A percentile compares a stretch with the other conserved stretches of the same genome.
phyloP scores from a whole-genome alignment of 2,797 vertebrate genomes.

The Podarcis lilfordi region DNA sequence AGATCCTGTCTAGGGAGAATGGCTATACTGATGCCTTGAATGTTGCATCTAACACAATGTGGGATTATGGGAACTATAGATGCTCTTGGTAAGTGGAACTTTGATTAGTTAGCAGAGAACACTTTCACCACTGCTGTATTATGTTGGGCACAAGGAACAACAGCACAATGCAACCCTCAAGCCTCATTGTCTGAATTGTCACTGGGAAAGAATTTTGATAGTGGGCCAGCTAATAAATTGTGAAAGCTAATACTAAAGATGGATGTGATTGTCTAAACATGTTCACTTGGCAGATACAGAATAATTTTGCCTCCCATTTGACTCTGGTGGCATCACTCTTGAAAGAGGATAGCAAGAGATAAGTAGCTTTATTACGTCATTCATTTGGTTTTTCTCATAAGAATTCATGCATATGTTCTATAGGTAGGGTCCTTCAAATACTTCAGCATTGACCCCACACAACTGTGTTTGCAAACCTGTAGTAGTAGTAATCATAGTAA shows the following conservation, averaged over 20 bases:
- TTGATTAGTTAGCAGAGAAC: not conserved
- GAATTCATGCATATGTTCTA: not conserved
- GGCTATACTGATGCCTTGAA: not conserved
- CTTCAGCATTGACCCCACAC: not conserved
- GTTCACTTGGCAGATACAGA: not conserved
- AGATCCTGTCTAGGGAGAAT: not conserved
- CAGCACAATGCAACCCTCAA: not conserved
- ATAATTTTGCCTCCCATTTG: not conserved
- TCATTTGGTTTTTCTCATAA: not conserved
- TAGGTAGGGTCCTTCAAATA: not conserved
- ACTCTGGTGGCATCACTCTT: not conserved
- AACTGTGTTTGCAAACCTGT: no score
- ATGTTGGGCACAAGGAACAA: not conserved
- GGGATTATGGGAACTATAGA: not conserved
- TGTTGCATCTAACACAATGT: not conserved
- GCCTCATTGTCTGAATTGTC: not conserved
- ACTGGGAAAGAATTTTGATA: not conserved
- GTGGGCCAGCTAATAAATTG: slow-evolving; percentile 7
- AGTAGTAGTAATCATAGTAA: no score
- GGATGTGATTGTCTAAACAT: slow-evolving; percentile 2
- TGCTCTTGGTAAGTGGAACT: not conserved
- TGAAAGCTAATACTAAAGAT: slow-evolving; percentile 7
- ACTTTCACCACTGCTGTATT: not conserved
- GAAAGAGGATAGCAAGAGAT: not conserved
- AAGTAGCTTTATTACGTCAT: not conserved